Conservation (phyloP, 2,888 invertebrate genomes). For the Scaeva pyrastri region DNA sequence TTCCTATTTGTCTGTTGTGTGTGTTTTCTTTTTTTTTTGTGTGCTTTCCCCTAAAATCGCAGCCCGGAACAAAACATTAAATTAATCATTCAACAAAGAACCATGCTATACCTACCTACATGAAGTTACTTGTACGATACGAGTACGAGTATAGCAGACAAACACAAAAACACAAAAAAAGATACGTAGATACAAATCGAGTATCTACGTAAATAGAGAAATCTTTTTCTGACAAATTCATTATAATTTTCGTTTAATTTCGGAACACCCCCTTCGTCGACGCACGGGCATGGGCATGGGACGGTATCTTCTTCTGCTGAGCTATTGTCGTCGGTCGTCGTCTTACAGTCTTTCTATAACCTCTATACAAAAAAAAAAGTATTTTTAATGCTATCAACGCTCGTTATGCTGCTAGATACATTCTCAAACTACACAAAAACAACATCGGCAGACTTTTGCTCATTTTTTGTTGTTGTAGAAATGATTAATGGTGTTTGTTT, state of each 20-base stretch:
- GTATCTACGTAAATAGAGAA: slow-evolving; percentile 56
- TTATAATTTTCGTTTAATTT: slow-evolving; percentile 73
- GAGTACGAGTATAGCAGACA: neutral
- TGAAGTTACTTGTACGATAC: slow-evolving; percentile 39
- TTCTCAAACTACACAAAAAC: slow-evolving; percentile 26
- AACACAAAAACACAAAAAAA: neutral
- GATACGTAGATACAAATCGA: slow-evolving; percentile 57
- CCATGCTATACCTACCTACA: slow-evolving; percentile 22
- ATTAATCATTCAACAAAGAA: slow-evolving; percentile 74
- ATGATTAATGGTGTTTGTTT: slow-evolving; percentile 66
- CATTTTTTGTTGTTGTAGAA: slow-evolving; percentile 39
- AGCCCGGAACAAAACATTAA: slow-evolving; percentile 70
- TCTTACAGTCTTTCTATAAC: slow-evolving; percentile 30
- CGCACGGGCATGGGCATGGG: neutral
- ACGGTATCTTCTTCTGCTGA: slow-evolving; percentile 64
- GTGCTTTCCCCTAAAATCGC: slow-evolving; percentile 41
- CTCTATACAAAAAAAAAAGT: slow-evolving; percentile 27
- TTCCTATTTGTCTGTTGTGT: neutral
- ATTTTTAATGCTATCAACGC: slow-evolving; percentile 54
- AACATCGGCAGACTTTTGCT: slow-evolving; percentile 38
- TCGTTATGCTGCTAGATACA: slow-evolving; percentile 68
- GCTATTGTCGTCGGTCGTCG: slow-evolving; percentile 58
- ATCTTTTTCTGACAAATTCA: slow-evolving; percentile 72
- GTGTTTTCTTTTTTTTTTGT: neutral
- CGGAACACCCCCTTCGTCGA: slow-evolving; percentile 34